Evolutionary conservation across 2,888 invertebrate genomes (phyloP), one percentile per base, ranked within the genome.

Genomic region (Cabera pusaria): DNA sequence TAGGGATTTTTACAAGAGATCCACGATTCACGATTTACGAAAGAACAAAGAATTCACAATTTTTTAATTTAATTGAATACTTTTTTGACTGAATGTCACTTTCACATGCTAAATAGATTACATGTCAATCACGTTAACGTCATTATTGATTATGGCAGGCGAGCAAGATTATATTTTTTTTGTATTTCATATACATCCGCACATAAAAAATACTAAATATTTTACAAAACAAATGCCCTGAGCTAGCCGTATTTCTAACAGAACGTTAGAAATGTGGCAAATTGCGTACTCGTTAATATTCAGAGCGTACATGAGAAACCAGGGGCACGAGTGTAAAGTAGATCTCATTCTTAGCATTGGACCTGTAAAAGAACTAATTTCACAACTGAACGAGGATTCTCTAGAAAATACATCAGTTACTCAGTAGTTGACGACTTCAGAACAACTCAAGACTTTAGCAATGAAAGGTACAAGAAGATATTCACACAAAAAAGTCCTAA

Each of bases 281-380:
- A 80, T 87, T 55, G 82, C 85, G 59, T 88, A 86, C 60, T 85
- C 83, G 6, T 57, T 86, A 40, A 80, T 87, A 59, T 79, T 85
- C 49, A 64, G 74, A 57, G 59, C 82, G 24, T 78, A 71, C 55
- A 80, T 66, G 50, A 72, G 59, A 40, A 70, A 72, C 50, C 73
- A 71, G 62, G 76, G 76, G 17, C 78, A 80, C 69, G 84, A 87
- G 59, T 86, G 80, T 52, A 82, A 84, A 64, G 63, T 88, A 36
- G 85, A 87, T 58, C 65, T 88, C 1, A 74, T 85, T 55, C 53
- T 88, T 2, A 73, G 79, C 5, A 73, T 84, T 2, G 87, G 86
- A 1, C 63, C 81, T 3, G 1, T 85, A 0, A 70, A 61, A 35
- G 81, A 85, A 31, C 69, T 88, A 2, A 41, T 85, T 18, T 48